Percentiles rank a stretch among this genome's conserved stretches.
Evolutionary conservation across 2,797 vertebrate species (phyloP).

Genomic region (Esox lucius): DNA sequence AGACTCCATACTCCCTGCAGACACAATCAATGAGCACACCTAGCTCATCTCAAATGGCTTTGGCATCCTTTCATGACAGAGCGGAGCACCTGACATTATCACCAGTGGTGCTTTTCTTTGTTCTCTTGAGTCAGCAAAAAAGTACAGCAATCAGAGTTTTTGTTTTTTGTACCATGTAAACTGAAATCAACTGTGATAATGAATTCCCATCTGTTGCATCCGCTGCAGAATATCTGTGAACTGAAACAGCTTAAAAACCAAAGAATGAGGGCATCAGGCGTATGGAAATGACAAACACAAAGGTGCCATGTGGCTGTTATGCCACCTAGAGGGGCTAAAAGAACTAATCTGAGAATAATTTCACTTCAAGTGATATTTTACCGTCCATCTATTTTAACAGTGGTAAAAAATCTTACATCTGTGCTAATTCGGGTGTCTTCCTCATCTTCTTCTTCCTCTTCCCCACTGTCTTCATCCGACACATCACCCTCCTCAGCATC

Average conservation of each 20-base stretch:
- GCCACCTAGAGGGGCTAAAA: background rate
- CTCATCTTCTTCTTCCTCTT: conserved; percentile 87
- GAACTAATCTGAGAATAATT: background rate
- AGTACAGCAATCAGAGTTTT: background rate
- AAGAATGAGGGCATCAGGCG: background rate
- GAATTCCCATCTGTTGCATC: background rate
- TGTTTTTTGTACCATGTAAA: background rate
- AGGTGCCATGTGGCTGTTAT: background rate
- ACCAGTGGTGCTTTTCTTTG: background rate
- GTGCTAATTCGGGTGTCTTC: conserved; percentile 77
- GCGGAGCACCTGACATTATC: background rate
- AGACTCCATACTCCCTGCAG: background rate
- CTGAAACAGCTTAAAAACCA: background rate
- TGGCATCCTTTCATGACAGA: background rate
- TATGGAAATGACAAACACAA: background rate
- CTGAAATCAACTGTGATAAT: background rate
- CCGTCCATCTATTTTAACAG: background rate
- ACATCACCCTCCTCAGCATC: conserved; percentile 92
- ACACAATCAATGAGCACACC: background rate
- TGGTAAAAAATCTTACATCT: conserved; percentile 50
- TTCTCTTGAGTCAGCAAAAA: background rate
- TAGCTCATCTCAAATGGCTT: background rate
- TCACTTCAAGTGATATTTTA: background rate
- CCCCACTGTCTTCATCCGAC: conserved; percentile 92
- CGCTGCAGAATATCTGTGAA: background rate